Evolutionary conservation across 2,113 vertebrate species (phyloP).

Genomic region (Neolamprologus sp.): DNA sequence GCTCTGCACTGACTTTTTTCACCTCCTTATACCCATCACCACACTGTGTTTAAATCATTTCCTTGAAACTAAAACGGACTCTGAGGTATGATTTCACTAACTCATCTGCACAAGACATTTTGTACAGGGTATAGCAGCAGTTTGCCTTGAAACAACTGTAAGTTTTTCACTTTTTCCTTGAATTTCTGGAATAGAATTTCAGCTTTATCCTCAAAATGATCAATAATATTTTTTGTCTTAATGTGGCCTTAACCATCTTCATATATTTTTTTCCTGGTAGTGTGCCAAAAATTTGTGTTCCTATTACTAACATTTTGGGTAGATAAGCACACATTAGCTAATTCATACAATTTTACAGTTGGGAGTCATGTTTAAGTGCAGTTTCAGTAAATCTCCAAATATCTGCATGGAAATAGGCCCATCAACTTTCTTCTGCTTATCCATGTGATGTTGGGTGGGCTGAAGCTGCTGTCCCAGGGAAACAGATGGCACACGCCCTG

Average conservation of each 20-base stretch:
- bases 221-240: not conserved
- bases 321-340: not conserved
- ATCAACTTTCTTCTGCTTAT: not conserved
- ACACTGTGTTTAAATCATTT: not conserved
- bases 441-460: not conserved
- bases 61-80: not conserved
- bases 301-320: not conserved
- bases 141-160: not conserved
- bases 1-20: not conserved
- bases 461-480: not conserved
- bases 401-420: not conserved
- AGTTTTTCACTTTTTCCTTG: not conserved
- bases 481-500: not conserved
- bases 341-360: not conserved
- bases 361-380: not conserved
- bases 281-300: not conserved
- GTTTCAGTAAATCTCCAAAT: not conserved
- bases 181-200: not conserved
- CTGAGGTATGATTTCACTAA: not conserved
- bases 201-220: not conserved
- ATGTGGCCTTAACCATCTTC: not conserved
- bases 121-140: not conserved
- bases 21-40: not conserved
- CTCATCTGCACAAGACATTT: not conserved
- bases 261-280: not conserved